Evolutionary conservation across 2,888 invertebrate genomes (phyloP).

Genomic region (Vandiemenella viatica): DNA sequence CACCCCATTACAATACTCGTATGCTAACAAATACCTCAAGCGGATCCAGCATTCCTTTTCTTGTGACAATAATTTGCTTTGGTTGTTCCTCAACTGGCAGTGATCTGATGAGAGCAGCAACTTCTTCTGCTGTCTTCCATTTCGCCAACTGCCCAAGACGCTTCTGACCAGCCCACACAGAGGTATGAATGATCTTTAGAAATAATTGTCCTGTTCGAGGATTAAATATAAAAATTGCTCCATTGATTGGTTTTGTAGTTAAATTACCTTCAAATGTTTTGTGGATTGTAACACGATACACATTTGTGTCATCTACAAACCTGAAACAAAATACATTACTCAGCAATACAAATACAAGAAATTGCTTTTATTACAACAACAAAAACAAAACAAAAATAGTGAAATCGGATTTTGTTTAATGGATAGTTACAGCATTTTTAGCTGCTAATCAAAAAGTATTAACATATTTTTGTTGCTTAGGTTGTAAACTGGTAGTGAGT

Average conservation of each 20-base stretch:
- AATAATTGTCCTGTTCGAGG: constrained; percentile 97
- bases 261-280: constrained; percentile 99
- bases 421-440: too few relatives aligned
- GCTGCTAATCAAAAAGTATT: too few relatives aligned
- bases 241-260: constrained; percentile 98
- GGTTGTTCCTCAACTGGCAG: constrained; percentile 99
- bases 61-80: constrained; percentile 97
- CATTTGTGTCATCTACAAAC: constrained; percentile 99
- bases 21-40: constrained; percentile 46
- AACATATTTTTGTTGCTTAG: too few relatives aligned
- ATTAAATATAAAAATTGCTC: constrained; percentile 99
- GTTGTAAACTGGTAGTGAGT: too few relatives aligned
- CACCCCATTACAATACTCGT: background rate
- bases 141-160: constrained; percentile 95
- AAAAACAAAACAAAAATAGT: constrained; percentile 6
- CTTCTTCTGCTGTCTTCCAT: constrained; percentile 99
- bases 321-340: constrained; percentile 22
- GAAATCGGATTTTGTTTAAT: too few relatives aligned
- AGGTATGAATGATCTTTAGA: constrained; percentile 98
- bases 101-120: constrained; percentile 95
- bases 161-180: constrained; percentile 99
- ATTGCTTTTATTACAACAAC: too few relatives aligned
- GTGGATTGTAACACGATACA: constrained; percentile 98
- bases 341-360: too few relatives aligned
- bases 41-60: constrained; percentile 99